These are phyloP conservation scores for Gopherus flavomarginatus DNA, from an alignment of 2,113 vertebrate genomes.

Conservation along the genomic window DNA sequence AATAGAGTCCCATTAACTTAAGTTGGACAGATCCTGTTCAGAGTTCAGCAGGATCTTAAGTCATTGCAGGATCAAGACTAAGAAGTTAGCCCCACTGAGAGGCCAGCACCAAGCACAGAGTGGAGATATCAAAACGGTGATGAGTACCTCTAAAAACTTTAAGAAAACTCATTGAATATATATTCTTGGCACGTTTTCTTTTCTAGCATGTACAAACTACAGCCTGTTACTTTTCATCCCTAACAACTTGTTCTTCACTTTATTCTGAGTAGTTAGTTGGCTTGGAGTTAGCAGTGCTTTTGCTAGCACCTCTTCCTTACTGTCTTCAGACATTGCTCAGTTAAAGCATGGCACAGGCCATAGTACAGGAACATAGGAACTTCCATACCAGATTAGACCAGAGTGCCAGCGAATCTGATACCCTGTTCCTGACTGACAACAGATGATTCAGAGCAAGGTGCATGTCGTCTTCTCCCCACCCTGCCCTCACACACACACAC, in stretches of 20 bases:
- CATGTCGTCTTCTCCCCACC: accelerated
- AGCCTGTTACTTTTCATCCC: neutral
- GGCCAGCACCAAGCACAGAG: neutral
- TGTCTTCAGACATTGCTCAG: neutral
- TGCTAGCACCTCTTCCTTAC: neutral
- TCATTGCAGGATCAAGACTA: neutral
- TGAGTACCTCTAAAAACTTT: neutral
- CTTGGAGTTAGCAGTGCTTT: neutral
- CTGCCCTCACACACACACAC: neutral
- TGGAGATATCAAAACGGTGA: neutral
- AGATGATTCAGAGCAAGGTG: neutral
- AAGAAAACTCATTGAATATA: neutral
- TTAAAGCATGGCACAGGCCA: neutral
- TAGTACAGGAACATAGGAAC: neutral
- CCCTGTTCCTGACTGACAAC: neutral
- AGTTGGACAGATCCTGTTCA: neutral
- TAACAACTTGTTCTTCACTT: neutral
- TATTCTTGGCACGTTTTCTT: neutral
- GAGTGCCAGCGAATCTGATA: neutral
- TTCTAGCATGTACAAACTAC: neutral
- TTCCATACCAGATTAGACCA: neutral
- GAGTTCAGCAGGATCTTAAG: neutral
- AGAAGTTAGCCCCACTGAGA: neutral
- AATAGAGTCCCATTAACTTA: neutral
- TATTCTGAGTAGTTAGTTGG: neutral